These are phyloP conservation scores for Dendrocopos noguchii DNA, from an alignment of 2,113 vertebrate genomes.

Conservation along the genomic window DNA sequence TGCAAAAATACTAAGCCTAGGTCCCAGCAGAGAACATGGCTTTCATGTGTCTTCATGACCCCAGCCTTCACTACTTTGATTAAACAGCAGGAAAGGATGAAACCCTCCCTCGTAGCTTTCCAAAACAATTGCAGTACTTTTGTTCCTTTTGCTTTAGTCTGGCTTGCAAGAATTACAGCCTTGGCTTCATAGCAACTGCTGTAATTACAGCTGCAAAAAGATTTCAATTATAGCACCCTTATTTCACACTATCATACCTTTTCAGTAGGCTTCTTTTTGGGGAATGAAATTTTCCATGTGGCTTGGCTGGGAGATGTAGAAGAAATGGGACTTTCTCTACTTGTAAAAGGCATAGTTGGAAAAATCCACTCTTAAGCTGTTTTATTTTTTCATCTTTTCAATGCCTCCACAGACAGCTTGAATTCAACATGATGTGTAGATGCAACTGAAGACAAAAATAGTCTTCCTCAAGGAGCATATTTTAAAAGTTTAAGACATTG, in stretches of 20 bases:
- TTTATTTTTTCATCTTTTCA: neutral
- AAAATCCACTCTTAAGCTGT: neutral
- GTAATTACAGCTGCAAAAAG: neutral
- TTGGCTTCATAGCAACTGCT: neutral
- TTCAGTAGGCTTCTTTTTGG: neutral
- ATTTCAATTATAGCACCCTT: slow-evolving; percentile 5
- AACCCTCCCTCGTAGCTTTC: neutral
- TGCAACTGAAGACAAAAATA: neutral
- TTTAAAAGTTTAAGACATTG: neutral
- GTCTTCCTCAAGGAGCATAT: neutral
- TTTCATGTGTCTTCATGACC: neutral
- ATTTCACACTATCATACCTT: neutral
- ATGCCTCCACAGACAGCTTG: neutral
- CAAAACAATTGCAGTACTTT: slow-evolving; percentile 24
- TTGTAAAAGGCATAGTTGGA: neutral
- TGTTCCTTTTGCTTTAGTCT: slow-evolving; percentile 33
- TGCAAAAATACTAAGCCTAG: neutral
- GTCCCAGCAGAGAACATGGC: neutral
- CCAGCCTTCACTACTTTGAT: neutral
- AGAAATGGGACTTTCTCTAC: neutral
- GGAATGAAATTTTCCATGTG: neutral
- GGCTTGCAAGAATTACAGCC: slow-evolving; percentile 17
- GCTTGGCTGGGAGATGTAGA: neutral
- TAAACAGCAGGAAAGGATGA: slow-evolving; percentile 5
- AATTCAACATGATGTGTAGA: neutral